Percentiles rank a stretch among this genome's conserved stretches.
phyloP scores from a whole-genome alignment of 1,140 invertebrate genomes.

The Rhysida immarginata region DNA sequence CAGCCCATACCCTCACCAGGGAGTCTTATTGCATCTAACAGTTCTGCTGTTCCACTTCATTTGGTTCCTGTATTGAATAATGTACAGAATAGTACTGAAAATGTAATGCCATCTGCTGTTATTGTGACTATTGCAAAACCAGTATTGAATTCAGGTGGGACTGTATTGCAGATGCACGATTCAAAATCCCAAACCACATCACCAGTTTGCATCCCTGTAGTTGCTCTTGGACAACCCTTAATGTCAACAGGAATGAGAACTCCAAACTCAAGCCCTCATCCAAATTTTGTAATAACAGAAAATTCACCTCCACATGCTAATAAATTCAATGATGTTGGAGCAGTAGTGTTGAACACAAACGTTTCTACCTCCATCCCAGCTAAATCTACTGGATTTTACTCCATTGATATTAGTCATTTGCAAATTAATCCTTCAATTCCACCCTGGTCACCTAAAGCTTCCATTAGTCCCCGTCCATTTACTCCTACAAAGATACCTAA shows the following conservation, averaged over 20 bases:
- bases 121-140: conserved; percentile 46
- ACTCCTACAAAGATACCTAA: no score
- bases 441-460: no score
- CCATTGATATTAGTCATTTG: conserved; percentile 9
- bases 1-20: neutral
- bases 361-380: neutral
- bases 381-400: conserved; percentile 1
- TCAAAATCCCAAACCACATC: neutral
- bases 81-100: neutral
- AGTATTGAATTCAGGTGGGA: conserved; percentile 54
- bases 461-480: no score
- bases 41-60: conserved; percentile 9
- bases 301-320: neutral
- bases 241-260: neutral
- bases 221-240: neutral
- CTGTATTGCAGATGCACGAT: conserved; percentile 38
- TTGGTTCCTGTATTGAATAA: neutral
- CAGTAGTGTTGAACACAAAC: neutral
- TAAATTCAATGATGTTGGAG: conserved; percentile 3
- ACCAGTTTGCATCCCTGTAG: conserved; percentile 4
- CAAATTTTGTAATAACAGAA: neutral
- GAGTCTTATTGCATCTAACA: neutral
- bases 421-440: conserved; percentile 20
- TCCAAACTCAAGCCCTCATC: neutral
- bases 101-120: conserved; percentile 15